Percentiles rank a stretch among this genome's conserved stretches.
These are phyloP conservation scores for Pachymerium ferrugineum DNA, from an alignment of 2,888 invertebrate genomes.

Conservation along the genomic window DNA sequence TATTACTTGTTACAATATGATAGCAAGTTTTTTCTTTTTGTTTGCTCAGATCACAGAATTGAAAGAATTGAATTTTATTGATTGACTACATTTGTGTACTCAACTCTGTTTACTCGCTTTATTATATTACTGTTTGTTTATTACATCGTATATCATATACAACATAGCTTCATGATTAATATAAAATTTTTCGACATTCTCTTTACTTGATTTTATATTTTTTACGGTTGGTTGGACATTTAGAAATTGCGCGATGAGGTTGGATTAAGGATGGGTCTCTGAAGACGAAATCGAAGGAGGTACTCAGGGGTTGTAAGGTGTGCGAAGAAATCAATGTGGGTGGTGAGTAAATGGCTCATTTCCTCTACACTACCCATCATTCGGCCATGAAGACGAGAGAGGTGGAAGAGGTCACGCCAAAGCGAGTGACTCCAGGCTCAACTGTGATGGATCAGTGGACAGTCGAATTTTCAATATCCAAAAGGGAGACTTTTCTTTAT, in stretches of 20 bases:
- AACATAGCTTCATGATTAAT: too few species aligned
- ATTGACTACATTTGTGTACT: neutral
- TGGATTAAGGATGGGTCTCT: slow-evolving; percentile 15
- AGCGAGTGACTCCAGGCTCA: slow-evolving; percentile 15
- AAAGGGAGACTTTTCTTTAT: neutral
- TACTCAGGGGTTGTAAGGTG: slow-evolving; percentile 14
- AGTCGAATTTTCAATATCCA: slow-evolving; percentile 14
- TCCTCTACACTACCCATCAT: slow-evolving; percentile 21
- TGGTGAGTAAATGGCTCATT: slow-evolving; percentile 14
- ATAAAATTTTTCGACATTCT: too few species aligned
- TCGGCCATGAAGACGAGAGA: slow-evolving; percentile 21
- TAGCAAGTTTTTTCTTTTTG: too few species aligned
- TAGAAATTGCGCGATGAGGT: neutral
- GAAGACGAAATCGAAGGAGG: slow-evolving; percentile 10
- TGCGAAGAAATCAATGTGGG: slow-evolving; percentile 18
- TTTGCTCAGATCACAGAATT: neutral
- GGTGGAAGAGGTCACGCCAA: slow-evolving; percentile 16
- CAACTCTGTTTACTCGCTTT: neutral
- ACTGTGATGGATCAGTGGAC: slow-evolving; percentile 8
- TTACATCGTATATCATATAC: neutral
- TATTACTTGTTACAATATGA: too few species aligned
- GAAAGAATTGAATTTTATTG: neutral
- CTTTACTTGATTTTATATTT: neutral
- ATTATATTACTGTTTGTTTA: neutral
- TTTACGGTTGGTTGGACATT: neutral